Evolutionary conservation across 2,888 invertebrate species (phyloP).

Genomic region (Sipha maydis): DNA sequence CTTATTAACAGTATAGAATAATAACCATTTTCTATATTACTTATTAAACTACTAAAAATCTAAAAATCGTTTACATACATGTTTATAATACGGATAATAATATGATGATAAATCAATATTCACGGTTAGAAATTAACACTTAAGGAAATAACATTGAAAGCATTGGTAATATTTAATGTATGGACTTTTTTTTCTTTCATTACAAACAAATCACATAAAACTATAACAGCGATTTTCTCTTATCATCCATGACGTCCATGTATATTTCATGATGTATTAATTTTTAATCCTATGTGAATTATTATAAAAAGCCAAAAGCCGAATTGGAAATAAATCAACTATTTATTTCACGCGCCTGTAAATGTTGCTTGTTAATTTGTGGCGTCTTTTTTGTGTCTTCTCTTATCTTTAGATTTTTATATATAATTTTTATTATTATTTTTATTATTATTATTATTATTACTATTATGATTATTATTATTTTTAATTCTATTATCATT

Average conservation of each 20-base stretch:
- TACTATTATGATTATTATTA: not conserved
- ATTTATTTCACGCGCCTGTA: conserved; percentile 46
- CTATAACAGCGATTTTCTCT: not conserved
- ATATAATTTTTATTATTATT: not conserved
- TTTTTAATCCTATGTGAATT: not conserved
- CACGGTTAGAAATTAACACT: not conserved
- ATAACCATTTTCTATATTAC: conserved; percentile 16
- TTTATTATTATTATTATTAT: not conserved
- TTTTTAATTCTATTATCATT: not conserved
- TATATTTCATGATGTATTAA: not conserved
- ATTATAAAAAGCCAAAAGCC: conserved; percentile 51
- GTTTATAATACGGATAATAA: not conserved
- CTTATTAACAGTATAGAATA: conserved; percentile 1
- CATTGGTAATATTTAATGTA: not conserved
- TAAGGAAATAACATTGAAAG: not conserved
- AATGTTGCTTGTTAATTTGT: conserved; percentile 54
- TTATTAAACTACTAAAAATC: conserved; percentile 2
- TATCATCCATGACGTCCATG: not conserved
- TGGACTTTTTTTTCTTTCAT: not conserved
- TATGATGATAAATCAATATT: not conserved
- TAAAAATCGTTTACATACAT: not conserved
- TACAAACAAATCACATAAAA: not conserved
- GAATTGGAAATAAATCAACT: conserved; percentile 57
- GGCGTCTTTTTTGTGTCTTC: conserved; percentile 44
- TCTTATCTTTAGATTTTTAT: not conserved